Percentiles rank a stretch among this genome's conserved stretches.
phyloP scores from a whole-genome alignment of 2,888 invertebrate genomes.

The Syrista parreyssii region DNA sequence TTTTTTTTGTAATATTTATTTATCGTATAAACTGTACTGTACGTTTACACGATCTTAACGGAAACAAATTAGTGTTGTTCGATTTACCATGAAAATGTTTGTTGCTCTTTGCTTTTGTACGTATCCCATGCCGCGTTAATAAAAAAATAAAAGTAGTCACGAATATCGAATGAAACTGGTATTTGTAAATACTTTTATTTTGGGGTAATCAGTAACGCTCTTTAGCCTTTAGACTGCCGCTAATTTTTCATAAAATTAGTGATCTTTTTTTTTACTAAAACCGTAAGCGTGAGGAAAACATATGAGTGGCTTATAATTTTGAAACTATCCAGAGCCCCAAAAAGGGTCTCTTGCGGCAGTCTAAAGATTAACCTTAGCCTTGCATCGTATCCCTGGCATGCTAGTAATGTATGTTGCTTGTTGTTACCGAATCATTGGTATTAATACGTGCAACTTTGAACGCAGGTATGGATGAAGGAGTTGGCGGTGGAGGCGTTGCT shows the following conservation, averaged over 20 bases:
- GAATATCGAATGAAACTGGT: neutral
- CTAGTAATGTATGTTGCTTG: neutral
- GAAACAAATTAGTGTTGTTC: neutral
- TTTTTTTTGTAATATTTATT: too few relatives aligned
- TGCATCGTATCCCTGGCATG: neutral
- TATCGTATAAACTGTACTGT: neutral
- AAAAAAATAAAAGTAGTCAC: neutral
- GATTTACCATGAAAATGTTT: neutral
- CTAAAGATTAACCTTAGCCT: neutral
- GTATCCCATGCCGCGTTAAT: neutral
- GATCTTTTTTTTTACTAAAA: too few relatives aligned
- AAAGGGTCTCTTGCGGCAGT: too few relatives aligned
- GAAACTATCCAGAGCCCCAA: too few relatives aligned
- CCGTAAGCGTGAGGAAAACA: too few relatives aligned
- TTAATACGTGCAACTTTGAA: conserved; percentile 53
- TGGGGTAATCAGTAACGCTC: neutral
- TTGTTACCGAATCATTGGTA: conserved; percentile 7
- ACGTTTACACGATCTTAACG: neutral
- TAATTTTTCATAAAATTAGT: too few relatives aligned
- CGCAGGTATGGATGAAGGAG: conserved; percentile 61
- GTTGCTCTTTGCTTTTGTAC: neutral
- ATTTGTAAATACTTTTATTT: neutral
- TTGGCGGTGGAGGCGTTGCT: conserved; percentile 71
- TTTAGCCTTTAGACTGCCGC: too few relatives aligned
- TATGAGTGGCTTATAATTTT: too few relatives aligned